A percentile compares a stretch with the other conserved stretches of the same genome.
Evolutionary conservation across 2,888 invertebrate species (phyloP).

Genomic region (Lithophane ornitopus): DNA sequence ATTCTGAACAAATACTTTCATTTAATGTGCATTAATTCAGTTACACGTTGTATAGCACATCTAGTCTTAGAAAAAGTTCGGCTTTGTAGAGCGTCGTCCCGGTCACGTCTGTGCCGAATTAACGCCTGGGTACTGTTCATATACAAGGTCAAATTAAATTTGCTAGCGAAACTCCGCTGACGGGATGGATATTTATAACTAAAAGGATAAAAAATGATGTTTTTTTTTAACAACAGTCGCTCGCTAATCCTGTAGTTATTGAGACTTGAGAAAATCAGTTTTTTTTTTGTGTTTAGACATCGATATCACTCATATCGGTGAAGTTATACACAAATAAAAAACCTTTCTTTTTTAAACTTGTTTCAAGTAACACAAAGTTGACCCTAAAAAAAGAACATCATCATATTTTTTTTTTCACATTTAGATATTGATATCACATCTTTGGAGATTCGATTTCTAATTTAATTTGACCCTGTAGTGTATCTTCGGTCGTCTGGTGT

Average conservation of each 20-base stretch:
- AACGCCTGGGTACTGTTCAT: not conserved
- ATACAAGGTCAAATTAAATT: not conserved
- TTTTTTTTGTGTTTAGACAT: too few species aligned
- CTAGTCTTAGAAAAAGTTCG: not conserved
- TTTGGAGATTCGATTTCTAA: not conserved
- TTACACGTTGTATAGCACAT: too few species aligned
- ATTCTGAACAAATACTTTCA: too few species aligned
- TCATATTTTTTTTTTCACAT: not conserved
- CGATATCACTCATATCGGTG: not conserved
- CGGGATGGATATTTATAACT: not conserved
- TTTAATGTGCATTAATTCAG: too few species aligned
- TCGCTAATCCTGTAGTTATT: not conserved
- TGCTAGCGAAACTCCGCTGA: not conserved
- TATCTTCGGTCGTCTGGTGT: not conserved
- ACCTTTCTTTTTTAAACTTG: not conserved
- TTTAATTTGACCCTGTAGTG: not conserved
- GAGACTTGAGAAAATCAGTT: not conserved
- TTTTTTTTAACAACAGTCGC: not conserved
- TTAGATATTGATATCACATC: not conserved
- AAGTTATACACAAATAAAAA: not conserved
- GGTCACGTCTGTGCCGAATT: not conserved
- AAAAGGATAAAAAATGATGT: not conserved
- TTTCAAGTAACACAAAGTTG: not conserved
- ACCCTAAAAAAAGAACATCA: not conserved
- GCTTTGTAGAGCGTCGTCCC: not conserved